Base-by-base conservation (phyloP, 2,113 vertebrate genomes). In the Cephalopterus ornatus region DNA sequence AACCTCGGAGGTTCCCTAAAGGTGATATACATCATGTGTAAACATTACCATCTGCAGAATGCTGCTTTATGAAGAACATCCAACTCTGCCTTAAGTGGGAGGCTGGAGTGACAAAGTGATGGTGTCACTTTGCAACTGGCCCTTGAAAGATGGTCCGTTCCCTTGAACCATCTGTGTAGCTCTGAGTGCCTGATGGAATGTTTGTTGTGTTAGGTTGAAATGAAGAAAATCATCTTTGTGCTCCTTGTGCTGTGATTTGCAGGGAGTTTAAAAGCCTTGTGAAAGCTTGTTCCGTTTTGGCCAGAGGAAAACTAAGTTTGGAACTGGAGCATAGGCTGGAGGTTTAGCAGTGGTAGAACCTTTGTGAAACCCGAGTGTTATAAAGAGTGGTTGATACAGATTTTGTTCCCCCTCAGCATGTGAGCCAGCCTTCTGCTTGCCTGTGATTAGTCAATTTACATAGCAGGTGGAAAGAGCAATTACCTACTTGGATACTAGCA, bases 111-210 rank as follows among this genome's bases (percentile, higher is more conserved):
- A 97, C 92, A 95, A 96, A 97, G 83, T 79, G 95, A 78, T 81
- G 62, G 88, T 96, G 96, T 96, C 96, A 96, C 80, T 97, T 62
- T 55, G 58, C 93, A 93, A 95, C 96, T 94, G 96, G 93, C 86
- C 88, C 80, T 93, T 96, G 95, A 96, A 96, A 89, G 86, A 94
- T 92, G 49, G 86, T 92, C 92, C 61, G 0, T 91, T 92, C 86
- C 28, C 66, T 94, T 83, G 89, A 87, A 32, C 93, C 94, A 96
- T 95, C 93, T 96, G 95, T 82, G 41, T 75, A 78, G 83, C 30
- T 80, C 80, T 70, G 20, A 1, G 8, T 81, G 65, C 68, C 67
- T 87, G 83, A 49, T 35, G 55, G 55, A 53, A 3, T 78, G 13
- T 71, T 94, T 88, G 58, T 79, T 72, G 61, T 27, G 19, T 52